Evolutionary conservation across 2,888 invertebrate species (phyloP).

Genomic region (Ashinkailepas kermadecensis): DNA sequence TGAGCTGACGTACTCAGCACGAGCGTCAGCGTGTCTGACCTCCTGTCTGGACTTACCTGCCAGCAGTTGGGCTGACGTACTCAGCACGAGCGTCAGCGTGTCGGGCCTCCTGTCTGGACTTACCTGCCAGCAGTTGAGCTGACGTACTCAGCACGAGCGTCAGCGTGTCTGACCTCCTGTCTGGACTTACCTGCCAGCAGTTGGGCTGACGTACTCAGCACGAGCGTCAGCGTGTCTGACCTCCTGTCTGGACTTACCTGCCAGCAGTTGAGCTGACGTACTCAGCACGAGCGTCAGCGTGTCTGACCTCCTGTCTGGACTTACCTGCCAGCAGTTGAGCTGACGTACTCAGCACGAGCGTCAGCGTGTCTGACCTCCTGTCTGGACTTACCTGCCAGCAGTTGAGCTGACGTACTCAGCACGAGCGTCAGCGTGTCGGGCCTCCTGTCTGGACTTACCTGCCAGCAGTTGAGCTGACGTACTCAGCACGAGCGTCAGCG

Average conservation of each 20-base stretch:
- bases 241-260: not conserved
- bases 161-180: no score
- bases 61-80: not conserved
- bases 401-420: not conserved
- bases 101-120: no score
- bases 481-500: not conserved
- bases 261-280: not conserved
- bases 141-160: not conserved
- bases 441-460: not conserved
- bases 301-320: no score
- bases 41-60: not conserved
- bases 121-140: not conserved
- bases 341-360: not conserved
- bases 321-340: not conserved
- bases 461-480: not conserved
- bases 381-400: not conserved
- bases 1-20: not conserved
- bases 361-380: no score
- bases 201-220: not conserved
- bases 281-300: not conserved
- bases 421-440: not conserved
- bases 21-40: not conserved
- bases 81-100: not conserved
- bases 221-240: not conserved
- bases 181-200: not conserved